These are phyloP conservation scores for Lophius americanus DNA, from an alignment of 2,797 vertebrate species.

Conservation along the genomic window DNA sequence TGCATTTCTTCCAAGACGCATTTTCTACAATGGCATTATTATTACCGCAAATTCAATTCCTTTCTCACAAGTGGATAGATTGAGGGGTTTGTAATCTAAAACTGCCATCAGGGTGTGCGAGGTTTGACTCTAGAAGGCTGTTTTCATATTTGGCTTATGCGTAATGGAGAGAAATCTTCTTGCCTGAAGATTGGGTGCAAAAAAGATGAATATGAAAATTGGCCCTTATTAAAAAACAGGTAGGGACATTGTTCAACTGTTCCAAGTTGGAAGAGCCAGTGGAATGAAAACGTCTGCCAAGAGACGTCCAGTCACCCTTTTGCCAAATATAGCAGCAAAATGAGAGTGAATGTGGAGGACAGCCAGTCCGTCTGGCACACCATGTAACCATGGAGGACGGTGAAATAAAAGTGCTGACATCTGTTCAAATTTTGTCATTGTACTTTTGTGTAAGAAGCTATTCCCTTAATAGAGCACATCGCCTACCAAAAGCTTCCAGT, in stretches of 20 bases:
- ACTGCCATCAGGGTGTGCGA: no score
- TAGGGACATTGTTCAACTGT: no score
- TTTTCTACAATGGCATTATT: no score
- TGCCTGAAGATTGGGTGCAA: no score
- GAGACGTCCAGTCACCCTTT: conserved; percentile 20
- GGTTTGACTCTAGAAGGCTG: no score
- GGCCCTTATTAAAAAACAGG: no score
- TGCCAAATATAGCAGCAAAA: conserved; percentile 42
- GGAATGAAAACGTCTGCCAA: conserved; percentile 3
- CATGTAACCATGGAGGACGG: conserved; percentile 32
- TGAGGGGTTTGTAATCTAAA: no score
- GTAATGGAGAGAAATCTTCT: no score
- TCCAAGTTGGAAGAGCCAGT: neutral
- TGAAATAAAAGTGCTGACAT: conserved; percentile 39
- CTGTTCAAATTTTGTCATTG: conserved; percentile 43
- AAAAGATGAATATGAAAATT: no score
- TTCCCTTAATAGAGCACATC: conserved; percentile 32
- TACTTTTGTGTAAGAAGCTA: conserved; percentile 29
- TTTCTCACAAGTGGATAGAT: no score
- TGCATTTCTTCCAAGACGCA: neutral
- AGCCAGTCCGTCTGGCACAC: conserved; percentile 47
- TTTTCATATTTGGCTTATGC: no score
- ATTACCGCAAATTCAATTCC: no score
- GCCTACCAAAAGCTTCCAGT: conserved; percentile 18
- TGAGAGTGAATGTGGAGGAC: conserved; percentile 33